Base-by-base conservation (phyloP, 2,113 vertebrate species). In the Daphoenositta chrysoptera region DNA sequence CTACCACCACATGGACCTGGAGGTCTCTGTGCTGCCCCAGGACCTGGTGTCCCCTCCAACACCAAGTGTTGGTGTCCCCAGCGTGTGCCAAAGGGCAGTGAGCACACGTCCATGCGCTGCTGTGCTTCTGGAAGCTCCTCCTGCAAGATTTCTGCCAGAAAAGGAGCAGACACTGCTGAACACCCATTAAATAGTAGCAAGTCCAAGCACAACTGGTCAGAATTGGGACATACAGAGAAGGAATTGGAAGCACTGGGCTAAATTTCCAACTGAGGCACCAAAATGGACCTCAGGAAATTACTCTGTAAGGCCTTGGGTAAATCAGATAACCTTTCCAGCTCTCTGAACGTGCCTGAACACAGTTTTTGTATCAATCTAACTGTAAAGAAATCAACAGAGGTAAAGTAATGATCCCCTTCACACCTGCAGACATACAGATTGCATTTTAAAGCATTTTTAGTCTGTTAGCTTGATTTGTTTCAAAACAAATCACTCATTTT, bases 311-410 rank as follows among this genome's bases (percentile, higher is more conserved):
- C 92, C 91, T 83, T 95, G 88, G 92, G 96, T 93, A 92, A 96
- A 96, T 96, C 96, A 96, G 90, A 96, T 96, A 94, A 97, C 88
- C 88, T 64, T 85, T 96, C 50, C 79, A 90, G 81, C 48, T 77
- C 66, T 78, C 90, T 93, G 83, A 95, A 88, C 92, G 11, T 71
- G 94, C 90, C 93, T 47, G 56, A 95, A 86, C 71, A 57, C 37
- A 54, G 76, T 2, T 88, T 88, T 64, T 92, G 35, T 90, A 96
- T 92, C 75, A 92, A 89, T 92, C 33, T 92, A 76, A 88, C 85
- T 92, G 90, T 72, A 93, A 93, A 96, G 58, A 96, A 95, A 95
- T 47, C 68, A 92, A 22, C 76, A 63, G 64, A 58, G 45, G n/a
- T 92, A 96, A 93, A 95, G 91, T 91, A 96, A 95, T 68, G 90